phyloP scores from a whole-genome alignment of 2,797 vertebrate genomes.

The Sebastes oblongus region DNA sequence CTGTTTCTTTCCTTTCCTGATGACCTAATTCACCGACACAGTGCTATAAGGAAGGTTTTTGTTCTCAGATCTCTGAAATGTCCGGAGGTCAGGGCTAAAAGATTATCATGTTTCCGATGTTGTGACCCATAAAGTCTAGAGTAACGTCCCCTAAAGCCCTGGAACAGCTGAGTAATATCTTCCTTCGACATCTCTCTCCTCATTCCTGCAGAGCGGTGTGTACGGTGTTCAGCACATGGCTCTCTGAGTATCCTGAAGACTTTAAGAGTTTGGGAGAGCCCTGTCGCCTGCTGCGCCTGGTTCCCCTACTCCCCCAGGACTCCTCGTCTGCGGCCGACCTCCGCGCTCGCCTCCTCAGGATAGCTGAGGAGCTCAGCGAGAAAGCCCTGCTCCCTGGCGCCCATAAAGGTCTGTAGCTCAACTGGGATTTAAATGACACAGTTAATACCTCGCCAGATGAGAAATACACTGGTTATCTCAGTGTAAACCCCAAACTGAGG shows the following conservation, averaged over 20 bases:
- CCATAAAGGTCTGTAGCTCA: constrained; percentile 38
- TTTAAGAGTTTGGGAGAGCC: constrained; percentile 82
- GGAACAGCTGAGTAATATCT: background rate
- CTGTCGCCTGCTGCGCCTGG: constrained; percentile 81
- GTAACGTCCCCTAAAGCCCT: background rate
- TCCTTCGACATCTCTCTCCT: background rate
- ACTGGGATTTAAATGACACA: constrained; percentile 1
- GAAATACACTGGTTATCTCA: background rate
- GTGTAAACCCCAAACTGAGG: background rate
- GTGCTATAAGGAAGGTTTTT: background rate
- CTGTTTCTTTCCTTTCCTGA: background rate
- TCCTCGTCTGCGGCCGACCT: constrained; percentile 75
- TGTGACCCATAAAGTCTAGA: background rate
- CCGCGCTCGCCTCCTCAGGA: constrained; percentile 67
- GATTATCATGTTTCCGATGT: background rate
- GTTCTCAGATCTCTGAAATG: background rate
- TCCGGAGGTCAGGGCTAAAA: background rate
- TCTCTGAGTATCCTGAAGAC: constrained; percentile 89
- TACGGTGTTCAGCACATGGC: constrained; percentile 87
- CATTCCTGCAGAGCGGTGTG: constrained; percentile 81
- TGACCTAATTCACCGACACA: background rate
- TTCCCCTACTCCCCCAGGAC: constrained; percentile 79
- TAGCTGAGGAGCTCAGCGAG: constrained; percentile 83
- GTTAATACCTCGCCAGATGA: background rate
- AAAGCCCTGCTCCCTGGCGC: constrained; percentile 70